Conservation (phyloP, 2,888 invertebrate species). For the Ophonus ardosiacus region DNA sequence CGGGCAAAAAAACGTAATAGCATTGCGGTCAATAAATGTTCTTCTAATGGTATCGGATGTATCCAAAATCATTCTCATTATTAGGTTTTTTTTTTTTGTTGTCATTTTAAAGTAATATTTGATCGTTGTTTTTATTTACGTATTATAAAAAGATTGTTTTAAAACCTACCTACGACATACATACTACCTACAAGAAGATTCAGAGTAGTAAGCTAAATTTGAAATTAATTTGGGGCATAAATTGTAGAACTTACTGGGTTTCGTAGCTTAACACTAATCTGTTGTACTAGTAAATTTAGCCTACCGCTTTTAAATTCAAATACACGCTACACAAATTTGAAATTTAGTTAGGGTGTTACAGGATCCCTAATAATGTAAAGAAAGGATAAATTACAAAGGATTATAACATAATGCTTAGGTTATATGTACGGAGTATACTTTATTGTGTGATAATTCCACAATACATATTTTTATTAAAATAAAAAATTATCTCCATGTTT, state of each 20-base stretch:
- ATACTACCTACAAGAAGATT: background rate
- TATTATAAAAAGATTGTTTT: too few relatives aligned
- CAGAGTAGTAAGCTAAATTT: background rate
- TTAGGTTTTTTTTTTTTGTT: too few relatives aligned
- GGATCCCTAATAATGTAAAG: background rate
- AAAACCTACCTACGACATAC: too few relatives aligned
- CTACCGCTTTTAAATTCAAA: constrained; percentile 21
- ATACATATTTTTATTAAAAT: too few relatives aligned
- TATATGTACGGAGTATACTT: background rate
- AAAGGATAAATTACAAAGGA: background rate
- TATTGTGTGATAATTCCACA: background rate
- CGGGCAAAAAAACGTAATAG: too few relatives aligned
- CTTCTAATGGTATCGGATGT: too few relatives aligned
- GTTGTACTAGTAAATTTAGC: background rate
- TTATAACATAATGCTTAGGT: background rate
- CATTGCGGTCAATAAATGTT: too few relatives aligned
- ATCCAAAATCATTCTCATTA: too few relatives aligned
- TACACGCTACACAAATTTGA: constrained; percentile 20
- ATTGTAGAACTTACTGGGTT: constrained; percentile 14
- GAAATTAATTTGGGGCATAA: constrained; percentile 31
- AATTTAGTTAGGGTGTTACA: constrained; percentile 14
- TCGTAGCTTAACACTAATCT: constrained; percentile 21
- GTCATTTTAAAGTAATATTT: too few relatives aligned
- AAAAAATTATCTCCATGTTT: too few relatives aligned
- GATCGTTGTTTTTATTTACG: too few relatives aligned